Evolutionary conservation across 2,797 vertebrate genomes (phyloP).

Genomic region (Catostomus latipinnis): DNA sequence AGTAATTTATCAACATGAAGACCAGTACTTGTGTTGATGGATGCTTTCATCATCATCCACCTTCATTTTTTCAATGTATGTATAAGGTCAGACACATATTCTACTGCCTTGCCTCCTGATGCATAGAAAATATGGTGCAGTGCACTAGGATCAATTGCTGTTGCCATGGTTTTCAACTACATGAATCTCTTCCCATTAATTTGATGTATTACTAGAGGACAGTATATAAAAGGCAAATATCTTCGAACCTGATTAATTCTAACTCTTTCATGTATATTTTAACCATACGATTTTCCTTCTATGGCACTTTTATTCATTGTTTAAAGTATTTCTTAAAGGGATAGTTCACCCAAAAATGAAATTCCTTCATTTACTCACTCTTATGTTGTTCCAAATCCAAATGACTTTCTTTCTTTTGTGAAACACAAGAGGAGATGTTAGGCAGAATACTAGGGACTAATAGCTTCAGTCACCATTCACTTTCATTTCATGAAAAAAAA

Average conservation of each 20-base stretch:
- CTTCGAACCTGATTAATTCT: background rate
- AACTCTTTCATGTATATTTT: constrained; percentile 9
- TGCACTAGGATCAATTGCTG: constrained; percentile 33
- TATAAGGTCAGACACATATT: constrained; percentile 16
- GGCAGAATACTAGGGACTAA: too few relatives aligned
- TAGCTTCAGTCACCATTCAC: too few relatives aligned
- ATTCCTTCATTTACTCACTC: too few relatives aligned
- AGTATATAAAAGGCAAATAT: constrained; percentile 9
- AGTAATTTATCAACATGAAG: background rate
- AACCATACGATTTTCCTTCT: background rate
- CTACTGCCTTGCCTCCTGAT: constrained; percentile 29
- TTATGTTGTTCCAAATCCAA: too few relatives aligned
- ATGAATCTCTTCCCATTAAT: constrained; percentile 42
- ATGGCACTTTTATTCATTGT: background rate
- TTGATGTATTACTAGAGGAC: constrained; percentile 39
- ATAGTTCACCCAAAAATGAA: too few relatives aligned
- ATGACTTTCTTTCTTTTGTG: too few relatives aligned
- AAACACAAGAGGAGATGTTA: too few relatives aligned
- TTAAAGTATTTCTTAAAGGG: constrained; percentile 6
- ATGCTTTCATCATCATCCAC: constrained; percentile 5
- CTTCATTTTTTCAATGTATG: background rate
- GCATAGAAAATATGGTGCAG: constrained; percentile 43
- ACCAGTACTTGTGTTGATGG: background rate
- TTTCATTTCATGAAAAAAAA: too few relatives aligned
- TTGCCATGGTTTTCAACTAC: constrained; percentile 59